phyloP scores from a whole-genome alignment of 2,797 vertebrate species.

The Prionace glauca region DNA sequence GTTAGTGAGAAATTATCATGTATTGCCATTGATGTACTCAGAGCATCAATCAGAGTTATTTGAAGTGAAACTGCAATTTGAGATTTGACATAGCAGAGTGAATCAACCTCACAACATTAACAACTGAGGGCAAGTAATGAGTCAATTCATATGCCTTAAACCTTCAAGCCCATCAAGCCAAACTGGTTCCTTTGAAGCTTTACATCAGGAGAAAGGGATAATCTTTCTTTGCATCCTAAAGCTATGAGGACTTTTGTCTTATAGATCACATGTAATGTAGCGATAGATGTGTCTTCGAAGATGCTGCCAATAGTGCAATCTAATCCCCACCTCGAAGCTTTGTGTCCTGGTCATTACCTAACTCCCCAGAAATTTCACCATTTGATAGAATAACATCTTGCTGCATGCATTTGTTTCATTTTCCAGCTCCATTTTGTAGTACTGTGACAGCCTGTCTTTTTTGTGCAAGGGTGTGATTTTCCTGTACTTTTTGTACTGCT shows the following conservation, averaged over 20 bases:
- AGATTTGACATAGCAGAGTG: neutral
- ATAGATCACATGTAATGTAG: neutral
- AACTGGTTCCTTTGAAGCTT: neutral
- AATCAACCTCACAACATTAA: slow-evolving; percentile 1
- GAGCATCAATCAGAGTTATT: neutral
- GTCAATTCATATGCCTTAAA: neutral
- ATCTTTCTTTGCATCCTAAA: slow-evolving; percentile 8
- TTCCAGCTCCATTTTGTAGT: neutral
- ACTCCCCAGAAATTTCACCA: neutral
- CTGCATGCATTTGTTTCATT: neutral
- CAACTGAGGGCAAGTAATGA: neutral
- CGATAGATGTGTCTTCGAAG: neutral
- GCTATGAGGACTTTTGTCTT: neutral
- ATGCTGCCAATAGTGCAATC: neutral
- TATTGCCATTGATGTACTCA: neutral
- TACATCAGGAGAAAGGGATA: slow-evolving; percentile 4
- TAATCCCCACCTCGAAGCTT: neutral
- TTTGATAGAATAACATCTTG: neutral
- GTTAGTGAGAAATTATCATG: neutral
- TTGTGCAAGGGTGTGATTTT: neutral
- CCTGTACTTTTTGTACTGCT: neutral
- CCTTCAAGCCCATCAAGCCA: neutral
- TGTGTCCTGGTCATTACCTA: neutral
- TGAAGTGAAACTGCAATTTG: neutral
- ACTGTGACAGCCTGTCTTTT: neutral